phyloP scores from a whole-genome alignment of 1,140 invertebrate species.

The Cotesia typhae region DNA sequence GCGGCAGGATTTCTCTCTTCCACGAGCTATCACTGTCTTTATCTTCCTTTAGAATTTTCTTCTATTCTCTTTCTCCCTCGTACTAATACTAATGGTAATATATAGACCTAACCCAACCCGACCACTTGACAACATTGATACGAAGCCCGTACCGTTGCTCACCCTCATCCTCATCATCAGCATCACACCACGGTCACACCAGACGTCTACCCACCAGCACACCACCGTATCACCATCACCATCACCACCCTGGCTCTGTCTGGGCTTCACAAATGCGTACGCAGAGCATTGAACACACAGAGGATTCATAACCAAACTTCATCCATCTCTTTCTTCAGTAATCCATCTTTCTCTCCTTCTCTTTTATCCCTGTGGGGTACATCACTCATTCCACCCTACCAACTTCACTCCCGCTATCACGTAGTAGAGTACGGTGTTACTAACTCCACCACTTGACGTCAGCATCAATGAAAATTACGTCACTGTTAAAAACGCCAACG shows the following conservation, averaged over 20 bases:
- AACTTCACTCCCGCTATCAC: neutral
- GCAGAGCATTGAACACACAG: too few species aligned
- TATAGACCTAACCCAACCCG: neutral
- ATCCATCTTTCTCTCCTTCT: constrained; percentile 34
- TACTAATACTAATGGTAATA: neutral
- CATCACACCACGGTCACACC: constrained; percentile 10
- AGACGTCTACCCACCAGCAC: constrained; percentile 3
- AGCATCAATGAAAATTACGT: constrained; percentile 67
- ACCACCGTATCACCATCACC: neutral
- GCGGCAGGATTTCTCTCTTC: too few species aligned
- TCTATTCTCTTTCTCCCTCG: constrained; percentile 1
- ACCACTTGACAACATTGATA: constrained; percentile 19
- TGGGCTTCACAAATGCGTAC: too few species aligned
- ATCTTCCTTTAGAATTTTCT: constrained; percentile 5
- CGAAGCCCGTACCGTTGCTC: neutral
- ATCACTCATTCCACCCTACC: constrained; percentile 8
- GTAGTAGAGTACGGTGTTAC: constrained; percentile 44
- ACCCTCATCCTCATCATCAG: constrained; percentile 19
- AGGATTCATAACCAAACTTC: neutral
- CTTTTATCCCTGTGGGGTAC: constrained; percentile 38
- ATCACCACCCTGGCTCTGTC: neutral
- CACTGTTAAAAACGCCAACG: constrained; percentile 56
- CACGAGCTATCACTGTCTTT: constrained; percentile 4
- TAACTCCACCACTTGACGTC: constrained; percentile 45
- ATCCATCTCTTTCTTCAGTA: neutral